Evolutionary conservation across 2,113 vertebrate species (phyloP).

Genomic region (Psammodynastes pulverulentus): DNA sequence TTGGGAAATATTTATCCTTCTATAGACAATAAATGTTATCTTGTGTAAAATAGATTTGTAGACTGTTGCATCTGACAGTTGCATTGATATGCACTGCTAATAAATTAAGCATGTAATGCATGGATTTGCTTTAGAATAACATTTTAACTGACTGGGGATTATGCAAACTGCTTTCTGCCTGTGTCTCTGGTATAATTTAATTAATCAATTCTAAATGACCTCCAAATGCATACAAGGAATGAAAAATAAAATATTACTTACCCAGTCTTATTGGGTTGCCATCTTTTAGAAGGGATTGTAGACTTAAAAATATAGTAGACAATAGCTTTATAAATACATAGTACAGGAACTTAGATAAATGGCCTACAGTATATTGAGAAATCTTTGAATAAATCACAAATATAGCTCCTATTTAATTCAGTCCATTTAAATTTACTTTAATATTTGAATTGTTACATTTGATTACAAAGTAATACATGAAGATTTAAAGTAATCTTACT

Average conservation of each 20-base stretch:
- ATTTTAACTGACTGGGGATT: not conserved
- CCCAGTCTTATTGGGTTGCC: not conserved
- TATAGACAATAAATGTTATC: not conserved
- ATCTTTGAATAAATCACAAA: not conserved
- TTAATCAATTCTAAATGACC: not conserved
- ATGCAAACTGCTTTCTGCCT: not conserved
- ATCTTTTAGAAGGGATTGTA: slow-evolving; percentile 1
- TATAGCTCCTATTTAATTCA: not conserved
- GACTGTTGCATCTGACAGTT: not conserved
- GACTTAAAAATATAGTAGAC: not conserved
- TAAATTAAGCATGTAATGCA: slow-evolving; percentile 3
- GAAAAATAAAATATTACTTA: slow-evolving; percentile 1
- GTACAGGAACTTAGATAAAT: not conserved
- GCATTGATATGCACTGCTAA: slow-evolving; percentile 6
- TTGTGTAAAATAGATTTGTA: not conserved
- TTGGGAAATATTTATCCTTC: not conserved
- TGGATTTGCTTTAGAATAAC: not conserved
- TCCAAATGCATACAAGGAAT: not conserved
- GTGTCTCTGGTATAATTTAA: not conserved
- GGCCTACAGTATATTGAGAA: slow-evolving; percentile 7
- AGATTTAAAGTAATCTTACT: not conserved
- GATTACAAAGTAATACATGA: not conserved
- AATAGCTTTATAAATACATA: not conserved
- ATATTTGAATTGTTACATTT: not conserved
- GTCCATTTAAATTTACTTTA: not conserved